Base-by-base conservation (phyloP, 2,797 vertebrate genomes). In the Bradypus variegatus region DNA sequence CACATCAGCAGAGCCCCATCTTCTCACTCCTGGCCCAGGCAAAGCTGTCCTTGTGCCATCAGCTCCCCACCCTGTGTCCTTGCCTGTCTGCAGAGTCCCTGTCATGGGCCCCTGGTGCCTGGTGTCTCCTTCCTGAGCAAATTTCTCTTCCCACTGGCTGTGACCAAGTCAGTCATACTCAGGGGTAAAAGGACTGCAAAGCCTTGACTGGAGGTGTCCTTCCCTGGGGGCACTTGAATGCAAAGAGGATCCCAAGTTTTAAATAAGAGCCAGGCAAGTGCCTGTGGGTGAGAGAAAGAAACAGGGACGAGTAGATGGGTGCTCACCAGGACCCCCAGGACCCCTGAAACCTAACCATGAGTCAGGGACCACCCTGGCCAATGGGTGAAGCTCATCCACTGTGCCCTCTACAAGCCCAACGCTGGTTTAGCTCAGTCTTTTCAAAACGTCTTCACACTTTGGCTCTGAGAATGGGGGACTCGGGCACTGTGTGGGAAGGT, bases 1-100 rank as follows among this genome's bases (percentile, higher is more conserved):
- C 50, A 25, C 6, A 50, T 23, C 8, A n/a, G 48, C 12, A 16
- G 65, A 82, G 38, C 15, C 16, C 15, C 4, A 15, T 10, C 81
- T 76, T 85, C 55, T 75, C 69, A 7, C 18, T 58, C 79, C 41
- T 50, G 16, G 29, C 67, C 21, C 55, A 55, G 53, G 53, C 53
- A 2, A 6, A 84, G 83, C 8, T 16, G 36, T 27, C 70, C 2
- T 2, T 70, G 31, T 48, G 33, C n/a, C 53, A 9, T 1, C 18
- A n/a, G 50, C 27, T 72, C n/a, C n/a, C 41, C 25, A 33, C 33
- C 72, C 16, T 15, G 31, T 64, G 33, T 36, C 70, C 69, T 36
- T 8, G 27, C 5, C 50, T 25, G 3, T 0, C n/a, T 13, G 48
- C 8, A 4, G 38, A 27, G 29, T 8, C 3, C 53, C 48, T 9